Conservation (phyloP, 2,113 vertebrate species). For the Anhinga rufa region DNA sequence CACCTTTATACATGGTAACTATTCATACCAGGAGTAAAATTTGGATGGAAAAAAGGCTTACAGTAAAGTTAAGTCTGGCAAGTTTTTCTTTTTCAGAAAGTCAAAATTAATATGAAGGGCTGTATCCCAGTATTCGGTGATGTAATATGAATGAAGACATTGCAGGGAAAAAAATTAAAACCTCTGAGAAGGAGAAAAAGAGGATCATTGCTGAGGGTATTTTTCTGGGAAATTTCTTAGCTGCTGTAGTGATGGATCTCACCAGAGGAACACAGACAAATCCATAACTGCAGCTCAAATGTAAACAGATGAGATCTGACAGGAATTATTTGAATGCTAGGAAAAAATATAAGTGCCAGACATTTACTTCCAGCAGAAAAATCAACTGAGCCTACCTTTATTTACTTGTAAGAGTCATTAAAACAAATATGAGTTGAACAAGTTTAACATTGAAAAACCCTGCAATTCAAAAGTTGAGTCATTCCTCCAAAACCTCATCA, state of each 20-base stretch:
- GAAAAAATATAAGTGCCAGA: not conserved
- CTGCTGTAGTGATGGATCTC: not conserved
- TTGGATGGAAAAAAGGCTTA: not conserved
- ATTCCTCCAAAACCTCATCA: not conserved
- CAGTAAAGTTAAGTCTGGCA: not conserved
- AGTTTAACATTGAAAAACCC: not conserved
- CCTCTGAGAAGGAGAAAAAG: not conserved
- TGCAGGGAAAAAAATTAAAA: not conserved
- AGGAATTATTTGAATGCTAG: not conserved
- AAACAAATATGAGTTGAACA: not conserved
- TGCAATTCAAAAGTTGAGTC: not conserved
- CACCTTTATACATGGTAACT: accelerated
- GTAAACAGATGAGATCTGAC: not conserved
- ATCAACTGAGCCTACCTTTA: not conserved
- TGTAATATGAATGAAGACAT: not conserved
- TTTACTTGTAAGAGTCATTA: not conserved
- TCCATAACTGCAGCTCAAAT: not conserved
- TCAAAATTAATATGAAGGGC: not conserved
- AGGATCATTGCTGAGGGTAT: not conserved
- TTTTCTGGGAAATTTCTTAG: not conserved
- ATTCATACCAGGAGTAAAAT: not conserved
- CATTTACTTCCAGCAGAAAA: not conserved
- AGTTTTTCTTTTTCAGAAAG: not conserved
- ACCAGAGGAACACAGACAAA: not conserved
- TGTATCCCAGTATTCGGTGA: not conserved